A percentile compares a stretch with the other conserved stretches of the same genome.
Conservation (phyloP, 92 coral and sea anemone species). For the Pocillopora meandrina region DNA sequence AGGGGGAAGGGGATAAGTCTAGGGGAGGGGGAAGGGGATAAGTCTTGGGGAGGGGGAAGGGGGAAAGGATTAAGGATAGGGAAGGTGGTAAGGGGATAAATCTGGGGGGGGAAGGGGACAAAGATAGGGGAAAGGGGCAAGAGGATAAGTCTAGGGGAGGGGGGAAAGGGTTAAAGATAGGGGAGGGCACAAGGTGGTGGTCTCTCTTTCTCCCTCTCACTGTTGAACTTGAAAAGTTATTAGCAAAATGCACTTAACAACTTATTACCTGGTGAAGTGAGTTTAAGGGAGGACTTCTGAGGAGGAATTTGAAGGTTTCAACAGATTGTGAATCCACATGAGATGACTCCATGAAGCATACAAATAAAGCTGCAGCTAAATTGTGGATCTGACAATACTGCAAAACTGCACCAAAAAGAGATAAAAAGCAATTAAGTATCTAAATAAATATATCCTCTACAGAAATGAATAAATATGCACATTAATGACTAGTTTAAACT, state of each 20-base stretch:
- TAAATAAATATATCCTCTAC: background rate
- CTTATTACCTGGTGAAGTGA: conserved; percentile 64
- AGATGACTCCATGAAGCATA: conserved; percentile 76
- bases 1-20: no score
- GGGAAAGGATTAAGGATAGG: background rate
- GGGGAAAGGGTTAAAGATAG: no score
- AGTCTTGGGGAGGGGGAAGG: background rate
- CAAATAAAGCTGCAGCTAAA: conserved; percentile 81
- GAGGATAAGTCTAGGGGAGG: background rate
- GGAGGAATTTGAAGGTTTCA: conserved; percentile 71
- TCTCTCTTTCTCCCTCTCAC: no score
- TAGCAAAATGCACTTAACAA: background rate
- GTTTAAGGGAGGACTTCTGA: conserved; percentile 45
- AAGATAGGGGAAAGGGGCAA: background rate
- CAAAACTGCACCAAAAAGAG: conserved; percentile 7
- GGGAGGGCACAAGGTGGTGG: no score
- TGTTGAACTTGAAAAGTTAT: no score
- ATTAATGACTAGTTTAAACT: no score
- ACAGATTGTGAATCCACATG: conserved; percentile 74
- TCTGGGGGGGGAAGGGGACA: background rate
- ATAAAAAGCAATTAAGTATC: background rate
- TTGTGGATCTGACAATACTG: conserved; percentile 83
- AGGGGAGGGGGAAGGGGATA: background rate
- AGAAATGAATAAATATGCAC: no score
- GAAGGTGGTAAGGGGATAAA: background rate